phyloP scores from a whole-genome alignment of 2,888 invertebrate species.

The Psylliodes chrysocephalus region DNA sequence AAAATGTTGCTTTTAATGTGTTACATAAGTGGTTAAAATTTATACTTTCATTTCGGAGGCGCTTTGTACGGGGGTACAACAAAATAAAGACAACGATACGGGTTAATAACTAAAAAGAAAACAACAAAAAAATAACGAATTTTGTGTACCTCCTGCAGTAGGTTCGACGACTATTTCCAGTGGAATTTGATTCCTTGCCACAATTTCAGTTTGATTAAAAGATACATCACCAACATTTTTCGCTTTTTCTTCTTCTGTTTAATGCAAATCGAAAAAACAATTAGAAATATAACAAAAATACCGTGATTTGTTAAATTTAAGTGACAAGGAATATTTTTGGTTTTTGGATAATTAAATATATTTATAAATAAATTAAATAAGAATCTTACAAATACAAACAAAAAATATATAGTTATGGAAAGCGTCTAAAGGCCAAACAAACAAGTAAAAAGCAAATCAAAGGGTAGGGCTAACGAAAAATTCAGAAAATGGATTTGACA shows the following conservation, averaged over 20 bases:
- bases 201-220: background rate
- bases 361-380: too few relatives aligned
- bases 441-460: too few relatives aligned
- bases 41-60: too few relatives aligned
- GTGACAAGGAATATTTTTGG: slow-evolving; percentile 1
- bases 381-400: too few relatives aligned
- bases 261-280: background rate
- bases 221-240: slow-evolving; percentile 7
- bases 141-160: slow-evolving; percentile 13
- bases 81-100: background rate
- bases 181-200: slow-evolving; percentile 14
- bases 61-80: background rate
- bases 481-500: too few relatives aligned
- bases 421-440: too few relatives aligned
- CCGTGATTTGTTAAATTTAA: background rate
- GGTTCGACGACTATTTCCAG: slow-evolving; percentile 1
- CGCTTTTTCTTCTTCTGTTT: slow-evolving; percentile 9
- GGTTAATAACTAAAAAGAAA: background rate
- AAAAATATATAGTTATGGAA: too few relatives aligned
- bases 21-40: too few relatives aligned
- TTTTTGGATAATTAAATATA: too few relatives aligned
- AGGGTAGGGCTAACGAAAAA: too few relatives aligned
- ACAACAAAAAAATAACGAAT: background rate
- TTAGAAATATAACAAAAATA: background rate
- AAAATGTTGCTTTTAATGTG: too few relatives aligned